phyloP scores from a whole-genome alignment of 2,888 invertebrate species.

The Linhomoeus sp. region DNA sequence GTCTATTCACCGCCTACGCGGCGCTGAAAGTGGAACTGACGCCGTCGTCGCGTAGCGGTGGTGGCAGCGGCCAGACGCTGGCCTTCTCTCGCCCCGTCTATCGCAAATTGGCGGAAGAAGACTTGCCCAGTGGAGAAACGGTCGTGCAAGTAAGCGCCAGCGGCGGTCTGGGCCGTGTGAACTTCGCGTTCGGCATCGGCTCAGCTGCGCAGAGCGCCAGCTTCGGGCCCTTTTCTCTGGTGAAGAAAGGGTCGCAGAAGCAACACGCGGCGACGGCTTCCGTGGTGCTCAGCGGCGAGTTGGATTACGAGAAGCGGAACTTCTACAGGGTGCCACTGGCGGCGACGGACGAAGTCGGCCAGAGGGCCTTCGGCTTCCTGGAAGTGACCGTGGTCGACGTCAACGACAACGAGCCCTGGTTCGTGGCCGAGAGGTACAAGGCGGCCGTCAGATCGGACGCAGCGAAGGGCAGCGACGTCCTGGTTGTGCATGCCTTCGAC shows the following conservation, averaged over 20 bases:
- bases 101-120: slow-evolving; percentile 45
- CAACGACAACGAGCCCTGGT: slow-evolving; percentile 91
- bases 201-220: too few species aligned
- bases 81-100: too few species aligned
- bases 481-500: background rate
- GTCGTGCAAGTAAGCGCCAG: slow-evolving; percentile 56
- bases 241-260: too few species aligned
- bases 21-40: slow-evolving; percentile 26
- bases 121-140: slow-evolving; percentile 50
- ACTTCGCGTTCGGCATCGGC: background rate
- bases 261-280: too few species aligned
- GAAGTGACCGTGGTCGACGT: slow-evolving; percentile 41
- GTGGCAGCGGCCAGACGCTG: too few species aligned
- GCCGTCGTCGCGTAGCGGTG: too few species aligned
- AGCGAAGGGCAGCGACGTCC: slow-evolving; percentile 55
- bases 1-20: slow-evolving; percentile 73
- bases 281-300: too few species aligned
- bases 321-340: slow-evolving; percentile 11
- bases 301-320: too few species aligned
- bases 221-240: too few species aligned
- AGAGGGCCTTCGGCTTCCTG: slow-evolving; percentile 12
- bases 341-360: slow-evolving; percentile 12
- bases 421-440: slow-evolving; percentile 55
- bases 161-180: slow-evolving; percentile 40
- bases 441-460: slow-evolving; percentile 53